Percentiles rank a stretch among this genome's conserved stretches.
These are phyloP conservation scores for Tenthredo mesomela DNA, from an alignment of 2,888 invertebrate genomes.

Conservation along the genomic window DNA sequence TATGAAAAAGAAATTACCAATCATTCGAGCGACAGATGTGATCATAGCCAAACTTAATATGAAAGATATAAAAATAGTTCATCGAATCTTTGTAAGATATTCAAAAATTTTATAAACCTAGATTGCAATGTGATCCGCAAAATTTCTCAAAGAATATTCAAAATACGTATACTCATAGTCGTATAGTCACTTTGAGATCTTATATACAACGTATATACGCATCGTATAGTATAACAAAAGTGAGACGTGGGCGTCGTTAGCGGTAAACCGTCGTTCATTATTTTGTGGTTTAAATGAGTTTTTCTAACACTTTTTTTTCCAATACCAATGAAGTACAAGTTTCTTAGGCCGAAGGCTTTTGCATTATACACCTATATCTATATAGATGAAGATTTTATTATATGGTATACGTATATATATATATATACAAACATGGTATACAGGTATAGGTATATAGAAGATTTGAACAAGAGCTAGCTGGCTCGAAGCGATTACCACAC, in stretches of 20 bases:
- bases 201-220: background rate
- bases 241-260: background rate
- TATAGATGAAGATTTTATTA: background rate
- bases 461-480: slow-evolving; percentile 25
- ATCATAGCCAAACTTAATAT: background rate
- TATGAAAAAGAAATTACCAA: background rate
- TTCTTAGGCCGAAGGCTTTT: background rate
- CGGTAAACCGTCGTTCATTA: background rate
- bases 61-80: background rate
- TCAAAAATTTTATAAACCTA: background rate
- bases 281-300: slow-evolving; percentile 8
- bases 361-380: background rate
- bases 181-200: background rate
- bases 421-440: background rate
- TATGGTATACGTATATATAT: background rate
- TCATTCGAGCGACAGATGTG: slow-evolving; percentile 9
- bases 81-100: background rate
- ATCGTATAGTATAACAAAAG: background rate
- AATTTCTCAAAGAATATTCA: background rate
- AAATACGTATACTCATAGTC: background rate
- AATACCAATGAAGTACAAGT: background rate
- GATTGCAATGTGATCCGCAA: background rate
- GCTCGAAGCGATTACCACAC: slow-evolving; percentile 32
- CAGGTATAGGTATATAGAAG: background rate
- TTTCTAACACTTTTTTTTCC: background rate